Evolutionary conservation across 1,140 invertebrate species (phyloP).

Genomic region (Thalassaphorura encarpata): DNA sequence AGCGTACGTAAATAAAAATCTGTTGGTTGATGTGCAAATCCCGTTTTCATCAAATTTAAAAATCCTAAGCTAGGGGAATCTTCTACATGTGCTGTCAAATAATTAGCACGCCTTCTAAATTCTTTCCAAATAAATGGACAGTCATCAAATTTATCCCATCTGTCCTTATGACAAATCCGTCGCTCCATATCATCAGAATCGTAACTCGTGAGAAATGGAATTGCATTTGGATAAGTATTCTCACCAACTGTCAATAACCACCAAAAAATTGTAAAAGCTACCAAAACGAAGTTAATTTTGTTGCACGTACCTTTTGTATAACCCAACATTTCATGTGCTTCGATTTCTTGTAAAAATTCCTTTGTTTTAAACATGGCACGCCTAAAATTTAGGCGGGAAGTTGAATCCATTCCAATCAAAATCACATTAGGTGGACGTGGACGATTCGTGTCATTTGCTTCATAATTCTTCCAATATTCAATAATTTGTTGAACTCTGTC

Average conservation of each 20-base stretch:
- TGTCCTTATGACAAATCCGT: background rate
- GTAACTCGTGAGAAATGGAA: constrained; percentile 29
- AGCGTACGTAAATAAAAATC: constrained; percentile 74
- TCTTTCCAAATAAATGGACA: constrained; percentile 39
- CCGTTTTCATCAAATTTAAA: constrained; percentile 61
- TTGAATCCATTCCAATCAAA: constrained; percentile 67
- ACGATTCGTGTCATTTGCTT: background rate
- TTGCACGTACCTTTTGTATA: constrained; percentile 28
- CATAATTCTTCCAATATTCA: background rate
- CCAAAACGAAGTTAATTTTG: background rate
- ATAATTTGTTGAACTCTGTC: background rate
- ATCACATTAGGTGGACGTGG: constrained; percentile 14
- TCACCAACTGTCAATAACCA: constrained; percentile 30
- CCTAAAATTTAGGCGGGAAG: constrained; percentile 73
- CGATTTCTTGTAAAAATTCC: constrained; percentile 41
- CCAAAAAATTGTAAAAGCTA: background rate
- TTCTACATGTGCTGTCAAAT: constrained; percentile 38
- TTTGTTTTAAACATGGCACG: constrained; percentile 66
- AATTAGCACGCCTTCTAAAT: constrained; percentile 34
- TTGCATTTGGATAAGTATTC: constrained; percentile 38
- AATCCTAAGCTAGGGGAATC: constrained; percentile 37
- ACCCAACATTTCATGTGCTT: constrained; percentile 30
- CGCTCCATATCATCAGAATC: background rate
- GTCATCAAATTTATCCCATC: constrained; percentile 30
- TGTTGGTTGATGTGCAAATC: constrained; percentile 65